Percentiles rank a stretch among this genome's conserved stretches.
Conservation (phyloP, 2,888 invertebrate species). For the Rhamnusium bicolor region DNA sequence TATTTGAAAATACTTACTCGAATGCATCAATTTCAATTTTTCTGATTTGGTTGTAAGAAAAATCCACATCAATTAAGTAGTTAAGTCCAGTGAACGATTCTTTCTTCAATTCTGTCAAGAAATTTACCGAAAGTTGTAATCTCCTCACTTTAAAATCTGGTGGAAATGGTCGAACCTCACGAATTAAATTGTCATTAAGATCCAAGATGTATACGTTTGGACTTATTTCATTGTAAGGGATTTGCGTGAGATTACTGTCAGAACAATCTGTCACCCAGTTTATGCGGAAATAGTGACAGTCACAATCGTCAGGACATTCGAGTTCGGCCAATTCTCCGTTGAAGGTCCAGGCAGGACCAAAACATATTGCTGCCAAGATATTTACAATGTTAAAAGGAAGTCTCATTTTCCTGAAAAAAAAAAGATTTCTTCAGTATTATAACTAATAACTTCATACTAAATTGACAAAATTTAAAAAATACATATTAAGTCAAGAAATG, state of each 20-base stretch:
- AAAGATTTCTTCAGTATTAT: too few species aligned
- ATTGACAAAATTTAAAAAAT: too few species aligned
- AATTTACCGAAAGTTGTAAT: conserved; percentile 80
- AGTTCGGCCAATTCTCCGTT: conserved; percentile 79
- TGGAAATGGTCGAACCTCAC: conserved; percentile 76
- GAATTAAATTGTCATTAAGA: conserved; percentile 80
- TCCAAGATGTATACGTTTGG: conserved; percentile 81
- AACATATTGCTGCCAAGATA: conserved; percentile 37
- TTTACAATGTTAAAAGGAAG: conserved; percentile 32
- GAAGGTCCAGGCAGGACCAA: conserved; percentile 61
- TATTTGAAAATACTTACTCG: conserved; percentile 70
- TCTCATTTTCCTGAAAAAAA: conserved; percentile 53
- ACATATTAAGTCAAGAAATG: too few species aligned
- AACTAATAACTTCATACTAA: too few species aligned
- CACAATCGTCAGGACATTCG: conserved; percentile 83
- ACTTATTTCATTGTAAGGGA: conserved; percentile 81
- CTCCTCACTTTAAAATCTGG: conserved; percentile 80
- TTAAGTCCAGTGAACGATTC: conserved; percentile 78
- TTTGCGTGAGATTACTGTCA: conserved; percentile 80
- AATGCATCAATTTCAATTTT: conserved; percentile 79
- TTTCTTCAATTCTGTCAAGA: conserved; percentile 75
- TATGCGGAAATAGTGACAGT: conserved; percentile 83
- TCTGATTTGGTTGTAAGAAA: conserved; percentile 79
- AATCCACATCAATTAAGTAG: conserved; percentile 81
- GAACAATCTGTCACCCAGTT: conserved; percentile 87